These are phyloP conservation scores for Gadopsis marmoratus DNA, from an alignment of 2,797 vertebrate species.

Conservation along the genomic window DNA sequence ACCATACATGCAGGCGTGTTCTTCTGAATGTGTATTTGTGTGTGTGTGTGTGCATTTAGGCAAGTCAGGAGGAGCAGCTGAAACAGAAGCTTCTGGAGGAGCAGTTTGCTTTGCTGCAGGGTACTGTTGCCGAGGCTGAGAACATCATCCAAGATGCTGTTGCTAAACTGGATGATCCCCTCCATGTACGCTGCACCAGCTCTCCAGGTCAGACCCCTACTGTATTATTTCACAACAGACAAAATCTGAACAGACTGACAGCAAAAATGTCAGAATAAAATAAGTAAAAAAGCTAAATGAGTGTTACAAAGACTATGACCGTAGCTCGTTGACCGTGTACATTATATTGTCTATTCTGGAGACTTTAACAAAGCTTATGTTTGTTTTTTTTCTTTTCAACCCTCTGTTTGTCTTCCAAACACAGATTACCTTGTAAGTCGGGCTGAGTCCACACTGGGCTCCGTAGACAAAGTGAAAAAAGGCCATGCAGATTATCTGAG, in stretches of 20 bases:
- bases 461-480: slow-evolving; percentile 87
- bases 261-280: not conserved
- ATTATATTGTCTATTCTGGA: not conserved
- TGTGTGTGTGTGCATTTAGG: slow-evolving; percentile 69
- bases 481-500: slow-evolving; percentile 90
- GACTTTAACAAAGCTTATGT: not conserved
- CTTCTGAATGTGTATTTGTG: not conserved
- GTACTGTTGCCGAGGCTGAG: slow-evolving; percentile 89
- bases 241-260: not conserved
- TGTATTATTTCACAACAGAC: not conserved
- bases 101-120: slow-evolving; percentile 91
- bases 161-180: slow-evolving; percentile 92
- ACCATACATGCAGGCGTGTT: not conserved
- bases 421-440: slow-evolving; percentile 95
- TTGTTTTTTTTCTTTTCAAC: slow-evolving; percentile 7
- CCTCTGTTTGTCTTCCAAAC: slow-evolving; percentile 35
- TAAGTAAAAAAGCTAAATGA: not conserved
- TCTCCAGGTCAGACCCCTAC: slow-evolving; percentile 88
- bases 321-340: not conserved
- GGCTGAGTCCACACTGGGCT: slow-evolving; percentile 89
- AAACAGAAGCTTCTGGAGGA: slow-evolving; percentile 92
- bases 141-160: slow-evolving; percentile 91
- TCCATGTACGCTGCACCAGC: slow-evolving; percentile 95
- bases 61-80: slow-evolving; percentile 87
- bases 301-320: not conserved